Base-by-base conservation (phyloP, 1,140 invertebrate species). In the Heliconius melpomene region DNA sequence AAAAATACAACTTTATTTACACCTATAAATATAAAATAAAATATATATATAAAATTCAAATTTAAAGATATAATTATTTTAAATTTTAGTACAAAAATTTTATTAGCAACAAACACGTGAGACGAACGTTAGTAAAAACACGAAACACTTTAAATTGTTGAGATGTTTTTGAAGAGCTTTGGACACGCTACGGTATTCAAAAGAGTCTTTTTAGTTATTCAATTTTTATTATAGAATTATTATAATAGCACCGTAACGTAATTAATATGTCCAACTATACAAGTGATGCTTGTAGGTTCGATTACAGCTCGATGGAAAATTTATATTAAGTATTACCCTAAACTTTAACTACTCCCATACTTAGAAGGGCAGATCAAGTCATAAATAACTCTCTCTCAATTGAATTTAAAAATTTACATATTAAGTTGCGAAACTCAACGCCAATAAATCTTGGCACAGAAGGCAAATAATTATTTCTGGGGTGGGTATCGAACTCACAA, bases 401-500 rank as follows among this genome's bases (percentile, higher is more conserved):
- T 5, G 5, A 46, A 46, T 46, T 46, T 46, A 46, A 32, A 13
- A 16, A 46, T 46, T 46, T 5, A 20, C 6, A 20, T 20, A 2
- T 52, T 7, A 18, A 20, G 1, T 20, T 18, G 50, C 16, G 18
- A 20, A 7, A 52, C 18, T 52, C 18, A 52, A 52, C 50, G 50
- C 7, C 6, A 20, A 0, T 6, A 7, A 0, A 18, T 52, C 5
- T 20, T 7, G 16, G 0, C 6, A 6, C 16, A 52, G 6, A 0
- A 0, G 6, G 18, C 7, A 52, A 20, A 52, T 52, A 18, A 20
- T 7, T 52, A 52, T 18, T 7, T 52, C 50, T 1, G 1, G 50
- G 7, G 18, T 52, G 18, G 18, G 7, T 2, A 52, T 52, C 50
- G 18, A 52, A 20, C 50, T 6, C 50, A 20, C 16, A 52, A 52